Evolutionary conservation across 2,888 invertebrate genomes (phyloP), one percentile per base, ranked within the genome.

Genomic region (Pheosia tremula): DNA sequence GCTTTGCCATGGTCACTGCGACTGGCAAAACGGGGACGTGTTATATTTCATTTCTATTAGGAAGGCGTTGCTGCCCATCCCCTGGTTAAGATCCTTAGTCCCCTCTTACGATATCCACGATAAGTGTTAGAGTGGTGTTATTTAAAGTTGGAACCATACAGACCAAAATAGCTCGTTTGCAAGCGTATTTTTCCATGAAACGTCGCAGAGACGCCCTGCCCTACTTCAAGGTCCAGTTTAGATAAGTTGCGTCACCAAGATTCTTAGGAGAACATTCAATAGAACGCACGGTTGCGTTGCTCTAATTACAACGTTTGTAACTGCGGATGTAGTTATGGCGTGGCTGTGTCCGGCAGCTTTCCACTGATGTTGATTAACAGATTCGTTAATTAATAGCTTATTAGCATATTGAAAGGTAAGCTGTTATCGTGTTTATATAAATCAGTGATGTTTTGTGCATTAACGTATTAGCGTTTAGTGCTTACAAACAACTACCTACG

Each of bases 351-450:
- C 52, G 7, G 10, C 2, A 60, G 66, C 66, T 74, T 74, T 66
- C 61, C 63, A 60, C 58, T 58, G 57, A 37, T 24, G 36, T 64
- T 66, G 63, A 64, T 71, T 67, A 67, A 39, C 52, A 38, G 49
- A 62, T 43, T 53, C 49, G 61, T 68, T 67, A 65, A 58, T 57
- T 54, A 63, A 45, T 54, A 57, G 54, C 68, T 50, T 6, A 53
- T 67, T 74, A 63, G 39, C 68, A 70, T 74, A 70, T 63, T 59
- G 41, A 68, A 58, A 58, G 45, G 57, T 49, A 53, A 49, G 13
- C 9, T 52, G 52, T 47, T 67, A 65, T 67, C 57, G 56, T n/a
- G 61, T 64, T 59, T 64, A 69, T 55, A 61, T 67, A 56, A 56
- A 67, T 62, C 54, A 13, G 24, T 54, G 11, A n/a, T 38, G 10